Base-by-base conservation (phyloP, 2,888 invertebrate genomes). In the Gymnosoma rotundatum region DNA sequence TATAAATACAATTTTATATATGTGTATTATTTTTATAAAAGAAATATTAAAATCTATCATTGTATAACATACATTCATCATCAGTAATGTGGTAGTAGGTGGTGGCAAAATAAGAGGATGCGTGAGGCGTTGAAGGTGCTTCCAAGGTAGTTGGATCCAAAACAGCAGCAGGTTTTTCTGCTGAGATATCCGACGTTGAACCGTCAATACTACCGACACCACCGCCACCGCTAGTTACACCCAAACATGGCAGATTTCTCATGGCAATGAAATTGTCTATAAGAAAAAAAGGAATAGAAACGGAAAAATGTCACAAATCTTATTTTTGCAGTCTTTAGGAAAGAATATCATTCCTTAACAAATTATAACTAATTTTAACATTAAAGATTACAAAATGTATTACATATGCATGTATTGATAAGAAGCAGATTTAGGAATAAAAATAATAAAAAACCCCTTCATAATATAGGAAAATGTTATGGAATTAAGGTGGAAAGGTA, bases 231-330 rank as follows among this genome's bases (percentile, higher is more conserved):
- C 83, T 83, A 63, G 87, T 86, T 86, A 89, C 86, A 83, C 90
- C 89, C 89, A 91, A 88, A 88, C 91, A 90, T 58, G 91, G 91
- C 50, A 91, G 89, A 89, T 91, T 91, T 91, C 91, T 89, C 92
- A 91, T 91, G 83, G 91, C 88, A 88, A 92, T 89, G 82, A 90
- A 89, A 90, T 90, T 92, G 89, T 91, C 92, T 92, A 91, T 87
- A 92, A 91, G 88, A 89, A 89, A 90, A 56, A 90, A 80, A 83
- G 81, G 76, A 79, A 84, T 80, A 69, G 82, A 81, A 79, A 83
- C 73, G 67, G 58, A 7, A 36, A 78, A 70, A 70, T 81, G 50
- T 67, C 83, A 80, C 58, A 81, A 54, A 32, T 74, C 66, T 73
- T 66, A 63, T 58, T 67, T 73, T 66, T 60, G 25, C 66, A 73